Evolutionary conservation across 2,797 vertebrate species (phyloP).

Genomic region (Neostethus bicornis): DNA sequence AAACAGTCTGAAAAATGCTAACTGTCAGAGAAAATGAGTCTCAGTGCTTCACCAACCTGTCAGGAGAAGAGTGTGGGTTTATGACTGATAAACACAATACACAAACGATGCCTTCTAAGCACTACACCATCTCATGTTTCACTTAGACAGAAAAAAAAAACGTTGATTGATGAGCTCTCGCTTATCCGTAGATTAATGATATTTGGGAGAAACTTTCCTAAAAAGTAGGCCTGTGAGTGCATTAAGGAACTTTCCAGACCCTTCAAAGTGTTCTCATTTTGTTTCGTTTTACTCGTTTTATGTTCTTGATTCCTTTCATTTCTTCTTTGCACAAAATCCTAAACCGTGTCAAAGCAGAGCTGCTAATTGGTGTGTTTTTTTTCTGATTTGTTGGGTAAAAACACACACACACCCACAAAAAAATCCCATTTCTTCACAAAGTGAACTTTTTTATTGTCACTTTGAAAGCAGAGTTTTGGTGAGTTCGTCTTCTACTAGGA

Average conservation of each 20-base stretch:
- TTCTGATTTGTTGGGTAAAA: background rate
- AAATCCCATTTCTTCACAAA: background rate
- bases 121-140: constrained; percentile 21
- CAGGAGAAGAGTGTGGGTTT: constrained; percentile 20
- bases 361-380: background rate
- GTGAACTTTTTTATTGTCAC: background rate
- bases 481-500: background rate
- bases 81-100: constrained; percentile 40
- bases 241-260: constrained; percentile 1
- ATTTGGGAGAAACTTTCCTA: constrained; percentile 12
- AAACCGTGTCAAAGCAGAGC: background rate
- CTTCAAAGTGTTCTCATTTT: constrained; percentile 4
- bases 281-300: background rate
- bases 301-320: background rate
- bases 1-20: constrained; percentile 27
- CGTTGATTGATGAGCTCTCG: constrained; percentile 13
- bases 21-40: constrained; percentile 45
- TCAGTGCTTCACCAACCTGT: constrained; percentile 24
- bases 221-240: background rate
- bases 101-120: constrained; percentile 18
- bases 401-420: no score
- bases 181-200: constrained; percentile 25
- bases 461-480: no score
- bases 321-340: background rate
- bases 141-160: constrained; percentile 21